These are phyloP conservation scores for Eidolon helvum DNA, from an alignment of 2,113 vertebrate species.

Conservation along the genomic window DNA sequence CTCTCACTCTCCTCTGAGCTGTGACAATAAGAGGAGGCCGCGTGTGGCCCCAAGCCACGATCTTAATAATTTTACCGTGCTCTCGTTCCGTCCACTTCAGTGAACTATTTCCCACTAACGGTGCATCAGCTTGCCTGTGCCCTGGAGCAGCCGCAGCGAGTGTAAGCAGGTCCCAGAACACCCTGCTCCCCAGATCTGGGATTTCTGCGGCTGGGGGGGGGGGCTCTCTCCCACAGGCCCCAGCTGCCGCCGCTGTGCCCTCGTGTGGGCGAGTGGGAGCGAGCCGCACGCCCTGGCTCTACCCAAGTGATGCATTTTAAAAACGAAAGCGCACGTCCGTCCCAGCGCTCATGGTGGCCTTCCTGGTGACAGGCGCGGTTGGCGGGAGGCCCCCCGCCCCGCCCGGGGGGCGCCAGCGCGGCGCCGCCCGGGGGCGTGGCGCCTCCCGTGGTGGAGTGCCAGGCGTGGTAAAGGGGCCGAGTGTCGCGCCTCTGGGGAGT, in stretches of 20 bases:
- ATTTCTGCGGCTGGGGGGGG: not conserved
- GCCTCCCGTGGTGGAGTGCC: accelerated
- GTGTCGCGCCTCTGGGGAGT: not conserved
- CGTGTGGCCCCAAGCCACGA: accelerated
- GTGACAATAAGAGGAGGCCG: not conserved
- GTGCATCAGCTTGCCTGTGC: not conserved
- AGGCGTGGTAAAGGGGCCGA: not conserved
- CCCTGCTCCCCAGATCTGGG: not conserved
- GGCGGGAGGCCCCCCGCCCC: no score
- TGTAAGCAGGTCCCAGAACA: not conserved
- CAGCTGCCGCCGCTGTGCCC: not conserved
- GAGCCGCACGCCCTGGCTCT: accelerated
- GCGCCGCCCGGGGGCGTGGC: accelerated
- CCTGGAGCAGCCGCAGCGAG: not conserved
- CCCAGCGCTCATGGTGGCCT: accelerated
- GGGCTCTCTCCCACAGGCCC: accelerated
- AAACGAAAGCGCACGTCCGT: not conserved
- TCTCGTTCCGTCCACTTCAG: not conserved
- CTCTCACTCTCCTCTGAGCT: not conserved
- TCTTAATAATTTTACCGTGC: not conserved
- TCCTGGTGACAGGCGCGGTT: accelerated
- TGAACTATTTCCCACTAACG: not conserved
- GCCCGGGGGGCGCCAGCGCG: accelerated
- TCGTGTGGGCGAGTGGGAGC: accelerated
- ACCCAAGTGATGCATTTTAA: not conserved